A percentile compares a stretch with the other conserved stretches of the same genome.
These are phyloP conservation scores for Notiomystis cincta DNA, from an alignment of 2,113 vertebrate species.

Conservation along the genomic window DNA sequence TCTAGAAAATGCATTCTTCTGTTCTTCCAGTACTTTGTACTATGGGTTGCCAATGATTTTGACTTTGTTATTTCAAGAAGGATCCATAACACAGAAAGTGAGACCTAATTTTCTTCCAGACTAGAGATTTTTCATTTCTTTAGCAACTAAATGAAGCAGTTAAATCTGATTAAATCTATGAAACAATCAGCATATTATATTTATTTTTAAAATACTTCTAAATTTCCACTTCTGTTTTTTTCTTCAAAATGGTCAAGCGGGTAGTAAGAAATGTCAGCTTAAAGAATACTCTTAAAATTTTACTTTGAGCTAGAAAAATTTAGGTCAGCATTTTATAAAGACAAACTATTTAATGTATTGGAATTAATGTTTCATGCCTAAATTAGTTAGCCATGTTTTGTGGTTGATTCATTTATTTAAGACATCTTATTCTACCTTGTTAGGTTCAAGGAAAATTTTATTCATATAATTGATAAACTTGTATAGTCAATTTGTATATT, in stretches of 20 bases:
- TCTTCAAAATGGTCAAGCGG: not conserved
- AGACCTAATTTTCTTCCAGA: not conserved
- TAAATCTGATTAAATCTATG: not conserved
- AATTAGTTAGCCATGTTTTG: not conserved
- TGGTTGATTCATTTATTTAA: not conserved
- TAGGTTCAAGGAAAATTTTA: not conserved
- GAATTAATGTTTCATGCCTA: not conserved
- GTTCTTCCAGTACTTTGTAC: not conserved
- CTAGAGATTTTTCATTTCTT: not conserved
- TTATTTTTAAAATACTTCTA: not conserved
- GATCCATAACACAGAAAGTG: not conserved
- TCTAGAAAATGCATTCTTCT: not conserved
- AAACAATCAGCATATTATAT: not conserved
- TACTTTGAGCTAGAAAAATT: not conserved
- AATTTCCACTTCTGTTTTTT: not conserved
- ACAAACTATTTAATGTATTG: not conserved
- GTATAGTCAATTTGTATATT: not conserved
- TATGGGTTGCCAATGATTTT: not conserved
- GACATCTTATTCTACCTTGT: not conserved
- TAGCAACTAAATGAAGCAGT: not conserved
- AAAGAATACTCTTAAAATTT: not conserved
- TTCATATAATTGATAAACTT: not conserved
- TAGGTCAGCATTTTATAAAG: not conserved
- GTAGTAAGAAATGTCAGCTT: not conserved
- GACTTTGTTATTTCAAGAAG: not conserved